Conservation (phyloP, 2,113 vertebrate species). For the Grammomys dolichurus region DNA sequence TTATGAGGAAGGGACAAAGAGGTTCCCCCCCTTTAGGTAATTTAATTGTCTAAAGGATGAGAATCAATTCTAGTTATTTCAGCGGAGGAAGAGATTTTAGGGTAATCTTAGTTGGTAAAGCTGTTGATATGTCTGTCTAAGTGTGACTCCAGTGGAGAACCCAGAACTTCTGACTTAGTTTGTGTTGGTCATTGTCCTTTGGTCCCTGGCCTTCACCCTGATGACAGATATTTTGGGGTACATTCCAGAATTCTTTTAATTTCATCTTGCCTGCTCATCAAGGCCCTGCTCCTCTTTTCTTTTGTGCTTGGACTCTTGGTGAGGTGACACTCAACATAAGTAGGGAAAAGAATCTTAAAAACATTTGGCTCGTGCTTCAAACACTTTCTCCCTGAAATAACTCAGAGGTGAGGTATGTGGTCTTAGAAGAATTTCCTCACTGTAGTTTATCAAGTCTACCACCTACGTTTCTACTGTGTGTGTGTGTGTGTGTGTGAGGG, state of each 20-base stretch:
- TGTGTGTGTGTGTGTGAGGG: neutral
- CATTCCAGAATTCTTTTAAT: neutral
- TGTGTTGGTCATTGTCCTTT: conserved; percentile 24
- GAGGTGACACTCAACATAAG: neutral
- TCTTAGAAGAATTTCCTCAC: conserved; percentile 5
- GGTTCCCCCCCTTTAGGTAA: conserved; percentile 30
- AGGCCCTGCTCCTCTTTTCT: neutral
- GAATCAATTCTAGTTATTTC: neutral
- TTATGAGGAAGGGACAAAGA: neutral
- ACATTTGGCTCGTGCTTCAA: neutral
- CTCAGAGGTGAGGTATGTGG: neutral
- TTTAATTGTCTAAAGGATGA: conserved; percentile 48
- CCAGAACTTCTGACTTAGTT: conserved; percentile 32
- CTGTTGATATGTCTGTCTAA: neutral
- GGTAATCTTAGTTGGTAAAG: neutral
- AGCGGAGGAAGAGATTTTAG: conserved; percentile 12
- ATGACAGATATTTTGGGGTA: neutral
- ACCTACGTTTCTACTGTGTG: neutral
- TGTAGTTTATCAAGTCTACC: neutral
- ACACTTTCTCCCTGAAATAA: neutral
- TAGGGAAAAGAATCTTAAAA: neutral
- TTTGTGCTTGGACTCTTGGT: neutral
- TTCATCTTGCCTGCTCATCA: conserved; percentile 25
- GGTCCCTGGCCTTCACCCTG: conserved; percentile 33
- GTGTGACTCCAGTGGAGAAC: neutral